Evolutionary conservation across 2,888 invertebrate species (phyloP).

Genomic region (Papilio demoleus): DNA sequence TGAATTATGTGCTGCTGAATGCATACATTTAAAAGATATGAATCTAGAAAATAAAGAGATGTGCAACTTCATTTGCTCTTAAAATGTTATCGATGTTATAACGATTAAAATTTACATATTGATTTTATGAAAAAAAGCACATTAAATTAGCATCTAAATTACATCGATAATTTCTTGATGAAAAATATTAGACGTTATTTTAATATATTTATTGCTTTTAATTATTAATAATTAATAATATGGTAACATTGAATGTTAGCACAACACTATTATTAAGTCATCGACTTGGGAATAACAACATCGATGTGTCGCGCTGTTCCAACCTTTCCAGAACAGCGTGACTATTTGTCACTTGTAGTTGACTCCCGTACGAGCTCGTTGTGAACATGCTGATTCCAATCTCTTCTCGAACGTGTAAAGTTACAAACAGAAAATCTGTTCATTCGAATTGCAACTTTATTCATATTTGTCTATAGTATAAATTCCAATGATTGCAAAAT

Average conservation of each 20-base stretch:
- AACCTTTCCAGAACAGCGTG: conserved; percentile 76
- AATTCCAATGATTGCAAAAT: conserved; percentile 42
- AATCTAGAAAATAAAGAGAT: conserved; percentile 76
- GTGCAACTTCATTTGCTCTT: conserved; percentile 47
- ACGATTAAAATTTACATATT: conserved; percentile 8
- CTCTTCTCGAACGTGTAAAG: conserved; percentile 56
- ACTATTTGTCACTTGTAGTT: conserved; percentile 82
- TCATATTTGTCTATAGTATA: conserved; percentile 36
- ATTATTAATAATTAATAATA: neutral
- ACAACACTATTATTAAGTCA: conserved; percentile 78
- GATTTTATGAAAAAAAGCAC: neutral
- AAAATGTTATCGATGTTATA: conserved; percentile 52
- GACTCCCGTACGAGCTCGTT: conserved; percentile 79
- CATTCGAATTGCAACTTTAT: conserved; percentile 48
- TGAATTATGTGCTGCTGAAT: conserved; percentile 83
- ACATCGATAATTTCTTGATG: conserved; percentile 44
- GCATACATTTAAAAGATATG: conserved; percentile 83
- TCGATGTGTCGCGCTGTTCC: conserved; percentile 74
- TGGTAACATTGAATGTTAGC: conserved; percentile 24
- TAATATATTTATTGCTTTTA: neutral
- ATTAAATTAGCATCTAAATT: conserved; percentile 12
- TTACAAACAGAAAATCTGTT: conserved; percentile 43
- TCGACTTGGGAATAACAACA: conserved; percentile 75
- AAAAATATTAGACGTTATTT: neutral
- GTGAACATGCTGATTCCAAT: conserved; percentile 79